Evolutionary conservation across 2,113 vertebrate genomes (phyloP), one percentile per base, ranked within the genome.

Genomic region (Nannospalax galili): DNA sequence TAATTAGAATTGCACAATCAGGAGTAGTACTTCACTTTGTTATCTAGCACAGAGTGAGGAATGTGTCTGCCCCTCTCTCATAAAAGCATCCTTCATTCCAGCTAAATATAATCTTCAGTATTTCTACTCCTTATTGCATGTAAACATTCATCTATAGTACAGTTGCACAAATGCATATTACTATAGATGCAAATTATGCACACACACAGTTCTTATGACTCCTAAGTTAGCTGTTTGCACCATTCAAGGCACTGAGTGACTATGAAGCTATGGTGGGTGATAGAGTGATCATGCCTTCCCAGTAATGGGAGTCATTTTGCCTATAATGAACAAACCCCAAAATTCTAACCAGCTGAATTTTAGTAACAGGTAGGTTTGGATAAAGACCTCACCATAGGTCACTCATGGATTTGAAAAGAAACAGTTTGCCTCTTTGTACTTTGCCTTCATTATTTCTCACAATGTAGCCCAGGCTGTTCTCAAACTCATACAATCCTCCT

Each of bases 1-100:
- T 86, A 97, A 98, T 97, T 96, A 97, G 97, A 93, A 86, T 24
- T n/a, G 15, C 0, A 72, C 40, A 73, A 91, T 52, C 78, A 96
- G 75, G 81, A 95, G 74, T 3, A 84, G n/a, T 91, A 70, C 81
- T 81, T 86, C 82, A 91, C 91, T 89, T 60, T 88, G 72, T 75
- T 60, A 93, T 69, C 35, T 35, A 94, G 48, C 72, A 32, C 20
- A 81, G 62, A 90, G n/a, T 52, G 58, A 30, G 60, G 78, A 45
- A 85, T 78, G 60, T 30, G 24, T 79, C 77, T 96, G 79, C 42
- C 89, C 4, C 28, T 37, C 37, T 87, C 67, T 67, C 32, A 87
- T 14, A 65, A 87, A 95, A 79, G n/a, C 82, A 45, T 37, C 8
- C 26, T 35, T 40, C 67, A 67, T n/a, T 42, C 52, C 35, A 84